These are phyloP conservation scores for Drosophila subpulchrella DNA, from an alignment of 1,140 invertebrate species.

Conservation along the genomic window DNA sequence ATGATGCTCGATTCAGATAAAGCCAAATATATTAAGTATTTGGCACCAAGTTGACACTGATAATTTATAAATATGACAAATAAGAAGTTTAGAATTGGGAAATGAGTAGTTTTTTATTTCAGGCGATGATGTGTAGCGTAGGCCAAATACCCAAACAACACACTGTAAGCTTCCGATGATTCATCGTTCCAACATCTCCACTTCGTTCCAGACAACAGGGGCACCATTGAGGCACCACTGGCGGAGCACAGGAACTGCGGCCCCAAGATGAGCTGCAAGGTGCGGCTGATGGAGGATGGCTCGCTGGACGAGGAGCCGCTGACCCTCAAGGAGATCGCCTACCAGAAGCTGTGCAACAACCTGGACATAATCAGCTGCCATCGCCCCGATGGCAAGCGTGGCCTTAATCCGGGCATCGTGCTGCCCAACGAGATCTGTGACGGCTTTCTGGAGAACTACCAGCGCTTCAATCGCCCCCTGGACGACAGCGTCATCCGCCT, in stretches of 20 bases:
- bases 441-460: constrained; percentile 89
- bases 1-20: no score
- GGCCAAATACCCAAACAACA: not conserved
- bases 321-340: constrained; percentile 87
- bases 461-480: constrained; percentile 85
- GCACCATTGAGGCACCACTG: constrained; percentile 30
- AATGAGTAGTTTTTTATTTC: not conserved
- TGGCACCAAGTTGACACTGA: no score
- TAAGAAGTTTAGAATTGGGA: not conserved
- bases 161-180: not conserved
- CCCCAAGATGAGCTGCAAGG: constrained; percentile 82
- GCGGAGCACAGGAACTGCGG: constrained; percentile 8
- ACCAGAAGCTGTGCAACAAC: constrained; percentile 88
- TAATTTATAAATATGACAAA: not conserved
- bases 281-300: constrained; percentile 83
- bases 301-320: constrained; percentile 80
- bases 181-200: not conserved
- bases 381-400: constrained; percentile 43
- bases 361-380: constrained; percentile 86
- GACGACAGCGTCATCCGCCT: constrained; percentile 89
- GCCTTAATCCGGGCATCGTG: constrained; percentile 64
- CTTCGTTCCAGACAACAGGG: not conserved
- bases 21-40: no score
- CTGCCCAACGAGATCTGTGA: constrained; percentile 85
- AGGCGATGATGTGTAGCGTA: not conserved